These are phyloP conservation scores for Lipotes vexillifer DNA, from an alignment of 2,113 vertebrate genomes.

Conservation along the genomic window DNA sequence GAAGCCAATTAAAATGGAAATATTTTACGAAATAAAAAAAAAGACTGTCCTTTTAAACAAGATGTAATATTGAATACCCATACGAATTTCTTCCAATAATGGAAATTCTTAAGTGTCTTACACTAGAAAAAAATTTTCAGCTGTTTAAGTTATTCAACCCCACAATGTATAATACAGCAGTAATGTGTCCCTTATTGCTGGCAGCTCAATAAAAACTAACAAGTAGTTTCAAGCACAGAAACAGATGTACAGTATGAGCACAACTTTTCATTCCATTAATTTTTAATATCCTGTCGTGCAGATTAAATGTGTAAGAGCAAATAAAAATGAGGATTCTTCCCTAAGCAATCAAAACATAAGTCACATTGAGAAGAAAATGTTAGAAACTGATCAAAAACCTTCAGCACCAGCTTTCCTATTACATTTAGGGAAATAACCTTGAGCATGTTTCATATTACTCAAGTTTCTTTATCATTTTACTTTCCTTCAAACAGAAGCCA, in stretches of 20 bases:
- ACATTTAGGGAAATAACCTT: constrained; percentile 59
- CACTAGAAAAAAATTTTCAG: constrained; percentile 51
- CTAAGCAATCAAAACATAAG: constrained; percentile 69
- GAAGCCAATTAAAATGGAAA: constrained; percentile 62
- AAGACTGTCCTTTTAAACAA: constrained; percentile 54
- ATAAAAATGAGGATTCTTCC: constrained; percentile 74
- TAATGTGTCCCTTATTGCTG: constrained; percentile 57
- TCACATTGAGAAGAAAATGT: constrained; percentile 61
- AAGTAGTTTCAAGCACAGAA: constrained; percentile 75
- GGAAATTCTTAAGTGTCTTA: constrained; percentile 57
- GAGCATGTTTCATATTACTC: constrained; percentile 39
- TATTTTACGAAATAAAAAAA: constrained; percentile 37
- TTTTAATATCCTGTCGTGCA: constrained; percentile 63
- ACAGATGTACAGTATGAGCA: constrained; percentile 63
- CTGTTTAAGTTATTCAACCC: constrained; percentile 39
- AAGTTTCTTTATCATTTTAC: constrained; percentile 19
- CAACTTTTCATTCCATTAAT: constrained; percentile 37
- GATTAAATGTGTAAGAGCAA: constrained; percentile 74
- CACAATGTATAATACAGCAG: constrained; percentile 66
- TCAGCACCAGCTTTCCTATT: constrained; percentile 56
- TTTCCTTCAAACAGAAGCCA: constrained; percentile 62
- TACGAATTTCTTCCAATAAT: constrained; percentile 57
- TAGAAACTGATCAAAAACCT: constrained; percentile 56
- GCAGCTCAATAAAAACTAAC: constrained; percentile 65
- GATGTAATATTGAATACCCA: constrained; percentile 63